Evolutionary conservation across 2,113 vertebrate species (phyloP).

Genomic region (Pollachius pollachius): DNA sequence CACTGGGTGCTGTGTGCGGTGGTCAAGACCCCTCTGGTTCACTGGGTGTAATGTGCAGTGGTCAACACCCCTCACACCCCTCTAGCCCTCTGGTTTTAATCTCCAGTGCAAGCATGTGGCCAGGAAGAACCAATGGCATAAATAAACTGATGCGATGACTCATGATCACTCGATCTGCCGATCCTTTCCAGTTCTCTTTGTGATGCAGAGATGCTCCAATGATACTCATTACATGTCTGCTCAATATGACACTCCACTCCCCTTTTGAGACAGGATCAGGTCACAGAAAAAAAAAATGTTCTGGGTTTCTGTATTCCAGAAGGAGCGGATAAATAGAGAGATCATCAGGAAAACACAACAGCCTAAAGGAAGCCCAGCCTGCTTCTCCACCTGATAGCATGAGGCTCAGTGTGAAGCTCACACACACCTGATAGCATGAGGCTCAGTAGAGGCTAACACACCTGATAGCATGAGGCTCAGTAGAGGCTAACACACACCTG

Average conservation of each 20-base stretch:
- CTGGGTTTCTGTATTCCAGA: not conserved
- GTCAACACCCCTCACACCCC: no score
- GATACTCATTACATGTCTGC: not conserved
- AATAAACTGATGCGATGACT: no score
- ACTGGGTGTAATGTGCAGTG: no score
- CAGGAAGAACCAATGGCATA: no score
- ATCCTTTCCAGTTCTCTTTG: no score
- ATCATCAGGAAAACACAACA: slow-evolving; percentile 6
- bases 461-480: slow-evolving; percentile 5
- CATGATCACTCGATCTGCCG: no score
- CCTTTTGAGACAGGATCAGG: not conserved
- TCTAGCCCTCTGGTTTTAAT: no score
- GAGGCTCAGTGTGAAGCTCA: not conserved
- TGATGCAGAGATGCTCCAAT: no score
- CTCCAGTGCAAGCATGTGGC: no score
- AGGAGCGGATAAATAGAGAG: slow-evolving; percentile 1
- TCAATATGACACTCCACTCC: not conserved
- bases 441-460: not conserved
- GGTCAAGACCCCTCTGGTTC: no score
- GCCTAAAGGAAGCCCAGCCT: no score
- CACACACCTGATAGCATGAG: slow-evolving; percentile 5
- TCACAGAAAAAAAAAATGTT: not conserved
- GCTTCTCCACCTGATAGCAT: slow-evolving; percentile 10
- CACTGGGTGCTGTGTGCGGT: no score
- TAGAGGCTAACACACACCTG: not conserved